A percentile compares a stretch with the other conserved stretches of the same genome.
Conservation (phyloP, 1,140 invertebrate genomes). For the Papilio aristodemus region DNA sequence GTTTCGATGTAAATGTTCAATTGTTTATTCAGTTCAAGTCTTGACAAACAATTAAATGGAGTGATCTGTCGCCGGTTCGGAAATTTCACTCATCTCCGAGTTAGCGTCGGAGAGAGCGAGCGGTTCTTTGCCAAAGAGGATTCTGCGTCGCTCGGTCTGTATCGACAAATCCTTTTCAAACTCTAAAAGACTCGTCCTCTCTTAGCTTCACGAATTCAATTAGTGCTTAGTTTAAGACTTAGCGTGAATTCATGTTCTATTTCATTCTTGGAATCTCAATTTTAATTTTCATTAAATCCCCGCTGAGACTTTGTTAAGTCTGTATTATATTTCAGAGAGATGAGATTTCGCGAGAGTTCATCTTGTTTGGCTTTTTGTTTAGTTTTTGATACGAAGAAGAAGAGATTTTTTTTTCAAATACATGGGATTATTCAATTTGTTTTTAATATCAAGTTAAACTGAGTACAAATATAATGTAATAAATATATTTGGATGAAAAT, state of each 20-base stretch:
- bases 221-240: slow-evolving; percentile 25
- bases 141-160: slow-evolving; percentile 17
- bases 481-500: too few relatives aligned
- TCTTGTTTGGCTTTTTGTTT: slow-evolving; percentile 18
- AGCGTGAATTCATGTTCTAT: slow-evolving; percentile 11
- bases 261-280: slow-evolving; percentile 29
- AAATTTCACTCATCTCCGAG: slow-evolving; percentile 33
- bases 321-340: slow-evolving; percentile 17
- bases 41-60: slow-evolving; percentile 31
- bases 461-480: too few relatives aligned
- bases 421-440: not conserved
- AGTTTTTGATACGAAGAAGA: not conserved
- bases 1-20: slow-evolving; percentile 18
- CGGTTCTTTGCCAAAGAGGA: not conserved
- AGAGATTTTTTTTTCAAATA: slow-evolving; percentile 27
- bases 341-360: slow-evolving; percentile 18
- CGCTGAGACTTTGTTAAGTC: slow-evolving; percentile 15
- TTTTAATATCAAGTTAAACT: not conserved
- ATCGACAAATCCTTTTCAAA: slow-evolving; percentile 21
- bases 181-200: slow-evolving; percentile 1
- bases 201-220: slow-evolving; percentile 11
- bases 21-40: slow-evolving; percentile 23
- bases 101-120: not conserved
- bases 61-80: slow-evolving; percentile 30
- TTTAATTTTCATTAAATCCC: slow-evolving; percentile 31